Conservation (phyloP, 1,140 invertebrate genomes). For the Calliopsis andreniformis region DNA sequence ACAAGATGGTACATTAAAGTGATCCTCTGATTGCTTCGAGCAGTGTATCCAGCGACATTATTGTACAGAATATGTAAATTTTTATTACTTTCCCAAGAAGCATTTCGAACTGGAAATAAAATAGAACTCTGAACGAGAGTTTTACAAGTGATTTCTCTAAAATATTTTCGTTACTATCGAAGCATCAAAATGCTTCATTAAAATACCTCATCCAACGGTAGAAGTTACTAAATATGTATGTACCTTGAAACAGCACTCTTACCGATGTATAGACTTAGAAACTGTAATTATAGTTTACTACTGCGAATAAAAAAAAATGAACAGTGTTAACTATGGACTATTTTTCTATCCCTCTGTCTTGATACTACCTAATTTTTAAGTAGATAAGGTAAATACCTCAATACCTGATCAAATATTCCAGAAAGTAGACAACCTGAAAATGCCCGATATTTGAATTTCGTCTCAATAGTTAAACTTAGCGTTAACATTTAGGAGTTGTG, state of each 20-base stretch:
- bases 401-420: too few species aligned
- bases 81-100: not conserved
- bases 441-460: too few species aligned
- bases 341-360: not conserved
- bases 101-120: not conserved
- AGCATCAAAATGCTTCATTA: not conserved
- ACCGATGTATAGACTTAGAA: not conserved
- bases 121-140: not conserved
- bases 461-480: too few species aligned
- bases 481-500: too few species aligned
- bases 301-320: not conserved
- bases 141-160: not conserved
- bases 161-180: not conserved
- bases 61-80: conserved; percentile 5
- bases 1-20: too few species aligned
- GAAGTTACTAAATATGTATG: not conserved
- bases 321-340: not conserved
- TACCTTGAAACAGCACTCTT: not conserved
- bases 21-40: not conserved
- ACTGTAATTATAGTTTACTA: conserved; percentile 3
- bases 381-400: too few species aligned
- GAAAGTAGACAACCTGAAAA: too few species aligned
- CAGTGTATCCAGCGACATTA: not conserved
- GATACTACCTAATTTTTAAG: too few species aligned
- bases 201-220: not conserved